A percentile compares a stretch with the other conserved stretches of the same genome.
phyloP scores from a whole-genome alignment of 2,113 vertebrate species.

The Nothocercus julius region DNA sequence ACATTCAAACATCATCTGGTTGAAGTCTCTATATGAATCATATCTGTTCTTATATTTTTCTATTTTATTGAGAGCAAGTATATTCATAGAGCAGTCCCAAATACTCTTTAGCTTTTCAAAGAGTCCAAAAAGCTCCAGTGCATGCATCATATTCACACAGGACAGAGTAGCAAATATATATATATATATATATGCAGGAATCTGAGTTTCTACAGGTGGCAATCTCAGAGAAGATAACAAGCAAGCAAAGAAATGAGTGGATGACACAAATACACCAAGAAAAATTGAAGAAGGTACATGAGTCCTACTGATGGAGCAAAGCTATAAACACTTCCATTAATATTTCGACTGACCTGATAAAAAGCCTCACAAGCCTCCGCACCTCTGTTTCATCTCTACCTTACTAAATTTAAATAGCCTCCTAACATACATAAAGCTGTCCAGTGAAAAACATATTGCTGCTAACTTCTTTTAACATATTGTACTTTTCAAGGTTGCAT shows the following conservation, averaged over 20 bases:
- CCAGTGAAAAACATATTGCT: slow-evolving; percentile 38
- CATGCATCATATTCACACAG: neutral
- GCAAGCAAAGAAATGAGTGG: neutral
- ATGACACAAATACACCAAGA: neutral
- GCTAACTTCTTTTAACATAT: slow-evolving; percentile 45
- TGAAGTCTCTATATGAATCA: neutral
- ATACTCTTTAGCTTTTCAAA: neutral
- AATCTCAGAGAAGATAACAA: neutral
- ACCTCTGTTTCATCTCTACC: slow-evolving; percentile 12
- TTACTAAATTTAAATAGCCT: slow-evolving; percentile 43
- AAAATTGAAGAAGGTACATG: neutral
- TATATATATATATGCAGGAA: too few species aligned
- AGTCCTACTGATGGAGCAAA: neutral
- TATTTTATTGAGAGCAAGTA: neutral
- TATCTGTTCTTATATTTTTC: neutral
- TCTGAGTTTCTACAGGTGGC: neutral
- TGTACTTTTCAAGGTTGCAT: slow-evolving; percentile 54
- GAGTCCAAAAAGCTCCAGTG: neutral
- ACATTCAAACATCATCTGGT: neutral
- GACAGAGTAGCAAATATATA: neutral
- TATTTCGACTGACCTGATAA: slow-evolving; percentile 37
- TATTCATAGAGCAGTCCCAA: neutral
- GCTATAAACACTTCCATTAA: slow-evolving; percentile 18
- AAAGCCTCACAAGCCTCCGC: slow-evolving; percentile 3
- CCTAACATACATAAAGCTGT: slow-evolving; percentile 50